Base-by-base conservation (phyloP, 2,113 vertebrate species). In the Dipodomys ordii region DNA sequence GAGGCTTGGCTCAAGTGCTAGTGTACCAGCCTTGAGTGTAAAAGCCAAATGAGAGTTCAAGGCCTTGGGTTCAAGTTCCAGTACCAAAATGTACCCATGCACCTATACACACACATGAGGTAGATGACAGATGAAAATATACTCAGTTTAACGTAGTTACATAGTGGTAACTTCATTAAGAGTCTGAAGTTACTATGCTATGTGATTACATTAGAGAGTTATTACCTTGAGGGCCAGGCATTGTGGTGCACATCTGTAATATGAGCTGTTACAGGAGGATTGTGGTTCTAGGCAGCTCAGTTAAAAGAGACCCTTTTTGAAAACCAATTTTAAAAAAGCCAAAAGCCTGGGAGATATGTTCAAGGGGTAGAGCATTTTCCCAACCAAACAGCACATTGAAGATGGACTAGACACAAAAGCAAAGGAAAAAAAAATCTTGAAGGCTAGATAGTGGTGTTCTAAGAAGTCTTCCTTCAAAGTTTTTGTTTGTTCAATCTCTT, bases 131-230 rank as follows among this genome's bases (percentile, higher is more conserved):
- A 60, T 39, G 16, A 78, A 49, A 67, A 67, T 88, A 15, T 88
- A 46, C 65, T 64, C 13, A 67, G 32, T 79, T 19, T 23, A 74
- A 91, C 15, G 18, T 13, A 16, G 13, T 57, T 57, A 12, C 28
- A 76, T 62, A 30, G 6, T 65, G 76, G 32, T 85, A 85, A 79
- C 25, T 13, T 60, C 87, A 68, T 77, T 94, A 87, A 79, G 81
- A 85, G 80, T 72, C 7, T 80, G 3, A 57, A 83, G 35, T 76
- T 13, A 2, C 25, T n/a, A n/a, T 73, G 25, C 39, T 74, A 62
- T 72, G 71, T 18, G 83, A 74, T 71, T 74, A 7, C 49, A 22
- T 71, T 77, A 35, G 35, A 71, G 93, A 86, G 53, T 64, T 71
- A 68, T 49, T 32, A 65, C 32, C 7, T 76, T 78, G 22, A 64